Conservation (phyloP, 2,113 vertebrate species). For the Eulemur rufifrons region DNA sequence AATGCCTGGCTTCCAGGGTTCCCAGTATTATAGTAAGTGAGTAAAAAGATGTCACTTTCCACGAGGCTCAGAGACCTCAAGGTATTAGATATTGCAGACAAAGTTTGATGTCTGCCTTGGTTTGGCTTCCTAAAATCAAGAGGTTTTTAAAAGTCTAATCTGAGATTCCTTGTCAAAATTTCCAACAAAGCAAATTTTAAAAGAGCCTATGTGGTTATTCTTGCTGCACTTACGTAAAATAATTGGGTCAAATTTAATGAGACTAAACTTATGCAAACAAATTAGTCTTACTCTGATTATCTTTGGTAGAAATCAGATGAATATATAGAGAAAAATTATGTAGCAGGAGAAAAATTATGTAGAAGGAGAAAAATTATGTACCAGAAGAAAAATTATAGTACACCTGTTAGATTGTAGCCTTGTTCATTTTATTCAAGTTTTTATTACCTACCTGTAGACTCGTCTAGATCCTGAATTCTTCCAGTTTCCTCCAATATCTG, state of each 20-base stretch:
- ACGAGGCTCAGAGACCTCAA: neutral
- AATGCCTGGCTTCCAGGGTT: too few species aligned
- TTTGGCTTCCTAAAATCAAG: neutral
- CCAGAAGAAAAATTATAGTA: neutral
- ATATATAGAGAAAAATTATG: neutral
- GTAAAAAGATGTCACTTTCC: neutral
- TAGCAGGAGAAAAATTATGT: neutral
- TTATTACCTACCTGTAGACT: neutral
- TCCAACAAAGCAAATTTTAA: neutral
- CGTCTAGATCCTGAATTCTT: neutral
- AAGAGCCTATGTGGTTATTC: neutral
- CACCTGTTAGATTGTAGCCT: neutral
- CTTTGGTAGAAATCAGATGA: neutral
- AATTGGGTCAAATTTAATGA: neutral
- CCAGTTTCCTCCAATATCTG: neutral
- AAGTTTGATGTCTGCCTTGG: neutral
- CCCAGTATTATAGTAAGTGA: too few species aligned
- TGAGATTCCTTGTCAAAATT: neutral
- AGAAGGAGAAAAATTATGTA: neutral
- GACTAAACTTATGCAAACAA: neutral
- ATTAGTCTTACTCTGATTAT: neutral
- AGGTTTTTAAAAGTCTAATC: neutral
- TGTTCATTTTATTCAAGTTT: neutral
- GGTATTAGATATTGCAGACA: neutral
- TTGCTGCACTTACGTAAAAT: neutral